Base-by-base conservation (phyloP, 2,113 vertebrate genomes). In the Poeciliopsis turrubarensis region DNA sequence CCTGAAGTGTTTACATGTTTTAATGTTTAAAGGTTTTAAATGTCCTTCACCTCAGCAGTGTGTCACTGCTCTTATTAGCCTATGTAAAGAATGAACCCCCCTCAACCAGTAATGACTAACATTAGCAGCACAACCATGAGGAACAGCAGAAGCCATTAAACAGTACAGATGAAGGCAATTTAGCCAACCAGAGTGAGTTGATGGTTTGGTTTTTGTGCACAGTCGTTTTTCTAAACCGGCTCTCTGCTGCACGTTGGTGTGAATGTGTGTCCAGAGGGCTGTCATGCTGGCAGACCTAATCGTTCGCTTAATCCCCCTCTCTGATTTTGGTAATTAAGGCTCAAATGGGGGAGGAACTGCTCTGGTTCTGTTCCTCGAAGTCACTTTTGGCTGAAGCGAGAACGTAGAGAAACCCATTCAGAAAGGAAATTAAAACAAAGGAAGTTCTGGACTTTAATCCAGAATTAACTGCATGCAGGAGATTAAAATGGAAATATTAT, bases 281-380 rank as follows among this genome's bases (percentile, higher is more conserved):
- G 85, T 85, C 72, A 84, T 25, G 79, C 81, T 78, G 75, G 80
- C 76, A 82, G 89, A 73, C 74, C 85, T 89, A 90, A 93, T 90
- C 82, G 79, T 84, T 87, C 44, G 22, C 86, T 87, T 91, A 90
- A 91, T 84, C 84, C 76, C 70, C 72, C 73, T 65, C 84, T 84
- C 81, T 85, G 77, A 82, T 81, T 90, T 88, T 85, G 77, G 75
- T 93, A 89, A 91, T 92, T 92, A 93, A 92, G 79, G 80, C 76
- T 89, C 81, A 85, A 86, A 88, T 80, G 66, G 79, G 88, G 90
- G 83, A 85, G 57, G 81, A 86, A 87, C 47, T 86, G 72, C 79
- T 89, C 76, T 8, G 32, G 70, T 70, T 86, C 76, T 64, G 32
- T 60, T 19, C 63, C 73, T 69, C 27, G 25, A 26, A 78, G 75